Base-by-base conservation (phyloP, 1,140 invertebrate species). In the Melipona quadrifasciata region DNA sequence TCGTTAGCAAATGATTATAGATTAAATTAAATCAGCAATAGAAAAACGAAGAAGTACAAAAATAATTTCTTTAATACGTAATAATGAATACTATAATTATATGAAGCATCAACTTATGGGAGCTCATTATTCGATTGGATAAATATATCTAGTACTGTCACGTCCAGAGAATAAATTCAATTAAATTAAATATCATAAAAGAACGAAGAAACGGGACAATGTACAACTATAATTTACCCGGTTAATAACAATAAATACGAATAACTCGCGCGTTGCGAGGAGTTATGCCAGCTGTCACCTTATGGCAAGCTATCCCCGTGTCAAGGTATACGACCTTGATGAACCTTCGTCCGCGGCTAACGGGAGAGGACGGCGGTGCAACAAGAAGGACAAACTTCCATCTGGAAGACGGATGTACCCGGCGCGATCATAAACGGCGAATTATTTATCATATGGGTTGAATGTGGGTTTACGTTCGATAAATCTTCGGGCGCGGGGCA, bases 391-490 rank as follows among this genome's bases (percentile, higher is more conserved):
- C 64, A 75, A 76, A 82, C 64, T 76, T 76, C 64, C 73, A 77
- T 76, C 72, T 19, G 1, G 61, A 82, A 82, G 86, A 85, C 83
- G 77, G 78, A 87, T 83, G 70, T 39, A 58, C 84, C 34, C 80
- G 27, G 86, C 65, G 84, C 58, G 81, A 58, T 76, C 64, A 51
- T 77, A 86, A 79, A 78, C 76, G 75, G 73, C 47, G 82, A 88
- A 88, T 88, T 88, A 88, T 88, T 87, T 85, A 88, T 85, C 86
- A 85, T 85, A 81, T 79, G 86, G 64, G 86, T 82, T 88, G 79
- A 89, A 85, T 71, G 83, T 89, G n/a, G n/a, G n/a, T n/a, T n/a
- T 88, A 88, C 87, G 79, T 89, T 74, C 82, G 87, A 80, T 79
- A 81, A 87, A 73, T 85, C 83, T 84, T 73, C 24, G 67, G 31